These are phyloP conservation scores for Acipenser ruthenus DNA, from an alignment of 2,797 vertebrate genomes.

Conservation along the genomic window DNA sequence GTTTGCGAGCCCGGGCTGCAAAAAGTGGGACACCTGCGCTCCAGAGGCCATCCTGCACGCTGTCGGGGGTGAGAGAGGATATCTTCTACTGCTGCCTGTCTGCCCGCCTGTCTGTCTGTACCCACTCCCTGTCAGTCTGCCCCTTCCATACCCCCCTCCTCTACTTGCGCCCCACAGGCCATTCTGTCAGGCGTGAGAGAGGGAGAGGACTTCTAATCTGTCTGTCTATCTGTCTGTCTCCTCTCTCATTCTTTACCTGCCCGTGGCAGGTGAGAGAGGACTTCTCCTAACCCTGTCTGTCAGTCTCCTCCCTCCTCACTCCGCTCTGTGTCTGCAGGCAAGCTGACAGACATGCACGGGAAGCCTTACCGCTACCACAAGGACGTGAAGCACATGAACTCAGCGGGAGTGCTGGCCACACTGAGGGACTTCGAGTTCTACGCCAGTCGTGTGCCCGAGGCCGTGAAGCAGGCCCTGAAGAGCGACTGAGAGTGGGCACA, in stretches of 20 bases:
- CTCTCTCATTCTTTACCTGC: background rate
- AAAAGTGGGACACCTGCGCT: conserved; percentile 96
- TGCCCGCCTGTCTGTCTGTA: too few species aligned
- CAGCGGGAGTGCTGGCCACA: conserved; percentile 81
- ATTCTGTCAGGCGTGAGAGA: background rate
- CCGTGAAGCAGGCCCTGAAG: conserved; percentile 68
- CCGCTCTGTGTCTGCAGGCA: conserved; percentile 56
- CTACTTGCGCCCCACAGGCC: background rate
- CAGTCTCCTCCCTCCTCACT: background rate
- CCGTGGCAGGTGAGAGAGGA: too few species aligned
- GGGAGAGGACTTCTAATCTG: background rate
- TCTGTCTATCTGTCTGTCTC: background rate
- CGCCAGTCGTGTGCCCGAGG: conserved; percentile 70
- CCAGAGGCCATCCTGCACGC: conserved; percentile 87
- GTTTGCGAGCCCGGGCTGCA: conserved; percentile 91
- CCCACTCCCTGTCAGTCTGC: too few species aligned
- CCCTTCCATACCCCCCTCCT: background rate
- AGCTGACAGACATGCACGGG: conserved; percentile 83
- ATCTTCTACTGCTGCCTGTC: too few species aligned
- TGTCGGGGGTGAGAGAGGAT: conserved; percentile 71
- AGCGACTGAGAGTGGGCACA: conserved; percentile 23
- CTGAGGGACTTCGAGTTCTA: conserved; percentile 85
- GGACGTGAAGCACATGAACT: conserved; percentile 90
- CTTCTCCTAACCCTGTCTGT: background rate
- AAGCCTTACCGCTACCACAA: conserved; percentile 78